Evolutionary conservation across 2,113 vertebrate species (phyloP).

Genomic region (Orthonyx spaldingii): DNA sequence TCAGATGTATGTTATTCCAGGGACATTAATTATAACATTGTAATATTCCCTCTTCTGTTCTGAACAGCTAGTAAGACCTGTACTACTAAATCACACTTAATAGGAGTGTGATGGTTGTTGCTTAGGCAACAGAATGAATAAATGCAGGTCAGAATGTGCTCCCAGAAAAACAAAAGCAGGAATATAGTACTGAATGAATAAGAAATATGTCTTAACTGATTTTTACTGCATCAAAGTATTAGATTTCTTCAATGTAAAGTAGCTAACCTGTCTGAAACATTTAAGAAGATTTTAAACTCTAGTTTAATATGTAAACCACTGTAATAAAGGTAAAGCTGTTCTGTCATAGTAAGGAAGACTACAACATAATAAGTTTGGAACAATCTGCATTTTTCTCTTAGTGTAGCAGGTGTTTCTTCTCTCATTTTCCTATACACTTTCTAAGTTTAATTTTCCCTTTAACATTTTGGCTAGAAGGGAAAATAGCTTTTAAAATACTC

Average conservation of each 20-base stretch:
- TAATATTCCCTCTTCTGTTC: constrained; percentile 57
- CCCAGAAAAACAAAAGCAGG: constrained; percentile 70
- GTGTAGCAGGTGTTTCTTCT: neutral
- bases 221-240: constrained; percentile 35
- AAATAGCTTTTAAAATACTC: neutral
- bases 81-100: constrained; percentile 74
- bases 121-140: constrained; percentile 87
- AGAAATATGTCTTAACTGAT: constrained; percentile 34
- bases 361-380: neutral
- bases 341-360: neutral
- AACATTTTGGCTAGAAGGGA: neutral
- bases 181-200: constrained; percentile 29
- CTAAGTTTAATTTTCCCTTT: neutral
- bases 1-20: constrained; percentile 6
- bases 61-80: constrained; percentile 68
- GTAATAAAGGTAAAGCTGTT: constrained; percentile 6
- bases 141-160: constrained; percentile 83
- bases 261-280: neutral
- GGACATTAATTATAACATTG: constrained; percentile 60
- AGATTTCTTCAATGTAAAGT: neutral
- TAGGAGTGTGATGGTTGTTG: constrained; percentile 77
- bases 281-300: neutral
- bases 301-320: neutral
- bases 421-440: neutral
- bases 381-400: constrained; percentile 9